Evolutionary conservation across 2,888 invertebrate species (phyloP).

Genomic region (Pachliopta kotzebuea): DNA sequence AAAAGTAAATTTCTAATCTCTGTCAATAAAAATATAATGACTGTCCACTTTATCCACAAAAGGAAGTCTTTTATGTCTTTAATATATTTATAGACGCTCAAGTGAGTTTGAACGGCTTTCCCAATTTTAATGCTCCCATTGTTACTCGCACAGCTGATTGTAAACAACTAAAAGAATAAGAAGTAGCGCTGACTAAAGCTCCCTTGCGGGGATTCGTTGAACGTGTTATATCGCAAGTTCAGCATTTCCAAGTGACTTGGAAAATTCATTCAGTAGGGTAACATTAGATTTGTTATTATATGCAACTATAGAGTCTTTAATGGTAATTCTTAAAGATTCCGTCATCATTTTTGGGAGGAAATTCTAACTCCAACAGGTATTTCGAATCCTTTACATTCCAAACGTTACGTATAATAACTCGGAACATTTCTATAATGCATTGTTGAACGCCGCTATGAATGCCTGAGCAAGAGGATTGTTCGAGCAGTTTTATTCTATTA

Average conservation of each 20-base stretch:
- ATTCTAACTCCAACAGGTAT: too few species aligned
- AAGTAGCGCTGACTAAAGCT: constrained; percentile 32
- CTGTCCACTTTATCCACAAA: constrained; percentile 30
- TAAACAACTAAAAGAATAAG: constrained; percentile 27
- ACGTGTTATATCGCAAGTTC: constrained; percentile 32
- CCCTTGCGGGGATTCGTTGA: constrained; percentile 18
- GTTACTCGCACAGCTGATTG: constrained; percentile 11
- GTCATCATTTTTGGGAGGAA: too few species aligned
- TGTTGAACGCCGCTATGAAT: constrained; percentile 56
- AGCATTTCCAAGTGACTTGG: constrained; percentile 46
- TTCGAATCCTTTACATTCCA: constrained; percentile 43
- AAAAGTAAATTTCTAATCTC: constrained; percentile 37
- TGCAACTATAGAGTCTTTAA: too few species aligned
- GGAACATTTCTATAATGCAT: constrained; percentile 52
- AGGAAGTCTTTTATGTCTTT: constrained; percentile 26
- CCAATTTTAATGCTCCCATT: constrained; percentile 16
- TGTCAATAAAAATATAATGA: constrained; percentile 38
- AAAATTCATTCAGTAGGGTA: constrained; percentile 61
- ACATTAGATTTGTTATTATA: constrained; percentile 48
- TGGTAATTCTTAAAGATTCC: too few species aligned
- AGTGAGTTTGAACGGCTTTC: constrained; percentile 8
- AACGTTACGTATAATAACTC: constrained; percentile 58
- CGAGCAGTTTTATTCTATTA: constrained; percentile 78
- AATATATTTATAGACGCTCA: constrained; percentile 31
- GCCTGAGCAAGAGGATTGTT: constrained; percentile 62